Evolutionary conservation across 2,888 invertebrate genomes (phyloP).

Genomic region (Drosophila rubida): DNA sequence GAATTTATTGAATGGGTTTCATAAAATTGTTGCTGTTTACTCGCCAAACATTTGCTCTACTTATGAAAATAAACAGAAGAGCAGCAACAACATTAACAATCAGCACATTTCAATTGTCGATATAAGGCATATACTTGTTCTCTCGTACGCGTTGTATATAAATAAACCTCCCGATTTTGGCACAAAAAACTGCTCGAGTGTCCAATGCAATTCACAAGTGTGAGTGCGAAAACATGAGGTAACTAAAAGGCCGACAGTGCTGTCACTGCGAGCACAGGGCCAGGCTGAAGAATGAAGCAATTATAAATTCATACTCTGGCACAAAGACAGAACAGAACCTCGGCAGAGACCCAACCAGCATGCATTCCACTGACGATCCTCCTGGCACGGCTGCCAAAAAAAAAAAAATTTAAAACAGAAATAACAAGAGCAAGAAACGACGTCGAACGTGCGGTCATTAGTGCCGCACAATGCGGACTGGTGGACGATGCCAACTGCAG

Average conservation of each 20-base stretch:
- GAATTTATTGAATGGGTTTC: slow-evolving; percentile 1
- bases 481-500: slow-evolving; percentile 7
- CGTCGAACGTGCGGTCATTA: slow-evolving; percentile 62
- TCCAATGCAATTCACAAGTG: slow-evolving; percentile 21
- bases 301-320: slow-evolving; percentile 72
- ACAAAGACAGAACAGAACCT: slow-evolving; percentile 19
- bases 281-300: slow-evolving; percentile 60
- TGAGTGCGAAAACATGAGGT: slow-evolving; percentile 4
- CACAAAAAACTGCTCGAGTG: slow-evolving; percentile 11
- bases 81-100: slow-evolving; percentile 25
- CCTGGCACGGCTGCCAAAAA: slow-evolving; percentile 62
- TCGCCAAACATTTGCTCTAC: slow-evolving; percentile 42
- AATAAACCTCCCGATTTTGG: slow-evolving; percentile 38
- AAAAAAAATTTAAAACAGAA: too few species aligned
- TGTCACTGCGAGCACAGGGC: slow-evolving; percentile 15
- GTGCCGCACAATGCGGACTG: slow-evolving; percentile 44
- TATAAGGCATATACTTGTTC: slow-evolving; percentile 4
- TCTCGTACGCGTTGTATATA: slow-evolving; percentile 5
- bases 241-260: slow-evolving; percentile 28
- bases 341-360: slow-evolving; percentile 20
- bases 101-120: slow-evolving; percentile 37
- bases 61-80: slow-evolving; percentile 52
- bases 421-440: background rate
- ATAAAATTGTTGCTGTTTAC: slow-evolving; percentile 24
- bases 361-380: slow-evolving; percentile 33